Evolutionary conservation across 2,797 vertebrate genomes (phyloP).

Genomic region (Acipenser ruthenus): DNA sequence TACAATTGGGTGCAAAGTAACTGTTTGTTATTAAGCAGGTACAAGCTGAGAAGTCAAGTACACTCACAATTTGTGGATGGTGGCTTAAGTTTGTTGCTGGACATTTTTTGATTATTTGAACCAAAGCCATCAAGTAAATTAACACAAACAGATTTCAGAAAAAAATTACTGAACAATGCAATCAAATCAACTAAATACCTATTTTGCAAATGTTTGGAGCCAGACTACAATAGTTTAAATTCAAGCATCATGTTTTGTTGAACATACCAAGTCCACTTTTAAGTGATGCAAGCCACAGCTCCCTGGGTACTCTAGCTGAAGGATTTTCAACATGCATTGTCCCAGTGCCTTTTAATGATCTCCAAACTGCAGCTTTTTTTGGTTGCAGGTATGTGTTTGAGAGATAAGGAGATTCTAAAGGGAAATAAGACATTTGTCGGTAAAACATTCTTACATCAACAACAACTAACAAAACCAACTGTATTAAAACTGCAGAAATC

Average conservation of each 20-base stretch:
- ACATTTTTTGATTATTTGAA: too few relatives aligned
- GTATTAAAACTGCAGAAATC: not conserved
- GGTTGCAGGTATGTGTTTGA: constrained; percentile 61
- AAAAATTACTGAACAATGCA: not conserved
- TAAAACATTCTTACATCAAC: not conserved
- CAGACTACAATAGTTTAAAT: not conserved
- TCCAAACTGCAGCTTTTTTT: constrained; percentile 60
- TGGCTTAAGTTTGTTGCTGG: too few relatives aligned
- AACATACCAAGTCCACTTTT: constrained; percentile 61
- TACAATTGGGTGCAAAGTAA: too few relatives aligned
- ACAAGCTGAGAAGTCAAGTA: too few relatives aligned
- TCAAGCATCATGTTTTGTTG: not conserved
- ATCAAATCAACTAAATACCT: not conserved
- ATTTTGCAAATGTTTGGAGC: not conserved
- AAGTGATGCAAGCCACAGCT: constrained; percentile 50
- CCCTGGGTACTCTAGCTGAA: constrained; percentile 40
- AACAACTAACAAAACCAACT: constrained; percentile 4
- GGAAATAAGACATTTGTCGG: not conserved
- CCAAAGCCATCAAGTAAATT: constrained; percentile 35
- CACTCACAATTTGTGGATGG: too few relatives aligned
- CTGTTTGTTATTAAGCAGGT: too few relatives aligned
- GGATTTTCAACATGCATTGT: constrained; percentile 33
- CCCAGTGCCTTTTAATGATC: constrained; percentile 44
- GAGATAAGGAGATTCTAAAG: constrained; percentile 78
- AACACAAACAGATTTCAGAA: not conserved